Conservation (phyloP, 2,888 invertebrate genomes). For the Hydraecia micacea region DNA sequence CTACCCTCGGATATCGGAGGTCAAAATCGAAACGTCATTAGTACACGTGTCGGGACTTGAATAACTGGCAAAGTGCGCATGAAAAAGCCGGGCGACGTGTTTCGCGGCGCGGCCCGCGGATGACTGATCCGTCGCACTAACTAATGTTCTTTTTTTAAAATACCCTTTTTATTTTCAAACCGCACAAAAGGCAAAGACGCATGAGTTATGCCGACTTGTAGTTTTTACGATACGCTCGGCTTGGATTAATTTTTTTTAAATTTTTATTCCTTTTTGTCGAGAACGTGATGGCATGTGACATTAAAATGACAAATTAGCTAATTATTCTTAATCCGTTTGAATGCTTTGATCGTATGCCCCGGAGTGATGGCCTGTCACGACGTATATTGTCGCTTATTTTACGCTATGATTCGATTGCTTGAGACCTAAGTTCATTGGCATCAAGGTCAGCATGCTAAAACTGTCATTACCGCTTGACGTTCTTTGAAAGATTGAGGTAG, state of each 20-base stretch:
- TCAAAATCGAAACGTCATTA: constrained; percentile 84
- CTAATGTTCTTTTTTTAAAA: constrained; percentile 87
- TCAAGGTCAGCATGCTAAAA: constrained; percentile 60
- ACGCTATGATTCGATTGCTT: constrained; percentile 70
- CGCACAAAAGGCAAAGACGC: constrained; percentile 86
- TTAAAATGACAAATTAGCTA: constrained; percentile 90
- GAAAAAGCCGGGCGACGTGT: constrained; percentile 83
- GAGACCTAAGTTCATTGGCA: constrained; percentile 77
- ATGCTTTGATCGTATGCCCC: constrained; percentile 81
- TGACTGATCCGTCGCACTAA: constrained; percentile 88
- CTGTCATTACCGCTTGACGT: constrained; percentile 41
- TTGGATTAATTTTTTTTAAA: constrained; percentile 87
- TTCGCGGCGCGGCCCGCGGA: constrained; percentile 82
- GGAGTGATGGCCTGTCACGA: constrained; percentile 82
- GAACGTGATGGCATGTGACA: constrained; percentile 90
- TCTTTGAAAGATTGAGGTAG: constrained; percentile 34
- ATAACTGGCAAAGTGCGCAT: constrained; percentile 78
- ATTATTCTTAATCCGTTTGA: constrained; percentile 89
- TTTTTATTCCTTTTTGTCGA: constrained; percentile 81
- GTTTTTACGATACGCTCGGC: constrained; percentile 87
- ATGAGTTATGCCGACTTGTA: constrained; percentile 89
- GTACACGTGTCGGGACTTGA: constrained; percentile 73
- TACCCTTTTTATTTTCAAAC: constrained; percentile 82
- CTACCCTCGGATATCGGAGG: constrained; percentile 70
- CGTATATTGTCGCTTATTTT: constrained; percentile 74